Conservation (phyloP, 1,140 invertebrate species). For the Dendroctonus ponderosae region DNA sequence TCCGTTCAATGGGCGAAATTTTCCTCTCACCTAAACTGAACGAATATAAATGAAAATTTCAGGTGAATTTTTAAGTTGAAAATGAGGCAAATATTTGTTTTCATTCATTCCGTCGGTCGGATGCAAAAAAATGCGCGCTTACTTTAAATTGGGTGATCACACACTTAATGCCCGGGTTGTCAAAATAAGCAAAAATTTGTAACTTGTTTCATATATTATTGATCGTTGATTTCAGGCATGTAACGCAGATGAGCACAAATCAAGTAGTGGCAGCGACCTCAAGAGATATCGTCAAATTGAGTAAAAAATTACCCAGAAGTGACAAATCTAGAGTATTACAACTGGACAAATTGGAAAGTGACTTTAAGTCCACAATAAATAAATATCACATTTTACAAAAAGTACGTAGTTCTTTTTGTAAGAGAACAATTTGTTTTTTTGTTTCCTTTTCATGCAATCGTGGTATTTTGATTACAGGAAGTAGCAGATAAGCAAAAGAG, state of each 20-base stretch:
- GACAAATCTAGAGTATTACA: conserved; percentile 80
- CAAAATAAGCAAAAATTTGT: too few relatives aligned
- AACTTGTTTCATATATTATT: too few relatives aligned
- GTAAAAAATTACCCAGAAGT: conserved; percentile 62
- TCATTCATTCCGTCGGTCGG: too few relatives aligned
- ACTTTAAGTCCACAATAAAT: conserved; percentile 75
- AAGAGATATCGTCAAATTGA: conserved; percentile 69
- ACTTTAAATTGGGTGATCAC: too few relatives aligned
- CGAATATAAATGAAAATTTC: too few relatives aligned
- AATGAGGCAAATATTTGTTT: background rate
- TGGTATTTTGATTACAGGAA: conserved; percentile 52
- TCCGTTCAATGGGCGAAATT: too few relatives aligned
- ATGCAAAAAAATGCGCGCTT: too few relatives aligned
- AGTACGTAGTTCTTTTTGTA: too few relatives aligned
- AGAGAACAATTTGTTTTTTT: background rate
- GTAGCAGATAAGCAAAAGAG: conserved; percentile 76
- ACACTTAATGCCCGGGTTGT: too few relatives aligned
- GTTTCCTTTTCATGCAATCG: conserved; percentile 1
- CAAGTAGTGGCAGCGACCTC: conserved; percentile 71
- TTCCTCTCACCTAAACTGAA: too few relatives aligned
- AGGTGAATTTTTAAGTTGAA: too few relatives aligned
- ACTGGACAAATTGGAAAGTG: conserved; percentile 75
- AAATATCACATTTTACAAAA: conserved; percentile 78
- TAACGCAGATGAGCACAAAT: conserved; percentile 76
- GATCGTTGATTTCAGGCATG: conserved; percentile 60